These are phyloP conservation scores for Vanessa atalanta DNA, from an alignment of 1,140 invertebrate species.

Conservation along the genomic window DNA sequence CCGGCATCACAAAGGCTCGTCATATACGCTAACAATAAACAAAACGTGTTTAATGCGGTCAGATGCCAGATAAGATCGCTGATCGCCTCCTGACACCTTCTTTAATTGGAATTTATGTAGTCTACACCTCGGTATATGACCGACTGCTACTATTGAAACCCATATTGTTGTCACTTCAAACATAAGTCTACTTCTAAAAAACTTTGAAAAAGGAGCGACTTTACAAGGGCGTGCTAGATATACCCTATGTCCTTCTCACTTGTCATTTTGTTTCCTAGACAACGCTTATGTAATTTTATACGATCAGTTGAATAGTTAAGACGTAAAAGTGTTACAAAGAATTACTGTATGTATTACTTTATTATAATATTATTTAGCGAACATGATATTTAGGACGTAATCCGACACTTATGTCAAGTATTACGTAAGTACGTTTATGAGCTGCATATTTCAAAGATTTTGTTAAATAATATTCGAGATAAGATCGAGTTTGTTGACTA, in stretches of 20 bases:
- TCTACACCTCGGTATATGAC: conserved; percentile 28
- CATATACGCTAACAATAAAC: conserved; percentile 36
- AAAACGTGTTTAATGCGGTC: conserved; percentile 34
- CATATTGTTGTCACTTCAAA: conserved; percentile 9
- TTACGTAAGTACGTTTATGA: too few relatives aligned
- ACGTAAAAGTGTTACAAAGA: too few relatives aligned
- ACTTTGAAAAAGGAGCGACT: too few relatives aligned
- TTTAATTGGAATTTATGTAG: conserved; percentile 73
- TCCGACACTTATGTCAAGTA: not conserved
- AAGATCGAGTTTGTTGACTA: not conserved
- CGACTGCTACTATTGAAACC: conserved; percentile 38
- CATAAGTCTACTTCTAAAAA: too few relatives aligned
- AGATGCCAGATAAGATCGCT: conserved; percentile 49
- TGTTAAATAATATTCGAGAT: not conserved
- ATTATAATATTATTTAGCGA: too few relatives aligned
- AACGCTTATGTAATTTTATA: too few relatives aligned
- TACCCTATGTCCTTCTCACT: too few relatives aligned
- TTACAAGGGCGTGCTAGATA: too few relatives aligned
- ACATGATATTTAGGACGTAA: not conserved
- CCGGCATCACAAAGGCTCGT: conserved; percentile 29
- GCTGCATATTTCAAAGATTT: too few relatives aligned
- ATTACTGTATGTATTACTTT: too few relatives aligned
- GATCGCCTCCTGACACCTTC: conserved; percentile 59
- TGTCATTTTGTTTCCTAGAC: too few relatives aligned
- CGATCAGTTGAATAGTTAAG: too few relatives aligned